Evolutionary conservation across 2,888 invertebrate genomes (phyloP), one percentile per base, ranked within the genome.

Genomic region (Apamea crenata): DNA sequence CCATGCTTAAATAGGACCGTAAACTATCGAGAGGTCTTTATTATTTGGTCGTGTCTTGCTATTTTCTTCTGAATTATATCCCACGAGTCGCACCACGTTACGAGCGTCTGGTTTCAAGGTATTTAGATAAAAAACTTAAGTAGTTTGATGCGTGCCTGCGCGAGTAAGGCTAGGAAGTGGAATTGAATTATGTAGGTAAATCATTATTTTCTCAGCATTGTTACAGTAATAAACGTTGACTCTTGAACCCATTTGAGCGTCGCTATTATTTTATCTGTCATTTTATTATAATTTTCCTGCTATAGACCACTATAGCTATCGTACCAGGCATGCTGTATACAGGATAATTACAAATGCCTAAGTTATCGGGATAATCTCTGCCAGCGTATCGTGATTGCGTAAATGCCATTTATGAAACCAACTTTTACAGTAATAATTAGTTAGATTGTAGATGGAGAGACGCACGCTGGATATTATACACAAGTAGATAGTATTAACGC

Each of bases 51-150:
- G 29, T 29, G 29, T 83, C 78, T 81, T 68, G 79, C 79, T 77
- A 74, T 84, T 84, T 78, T 84, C 82, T 89, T 85, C 73, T 77
- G 69, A 87, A 80, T 84, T 77, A 84, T 67, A 86, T 86, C 91
- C 85, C 90, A 91, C 90, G 89, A 86, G 76, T 84, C 80, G 81
- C 78, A 77, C 75, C 12, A 79, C 81, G 86, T 88, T 78, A 86
- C 83, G 85, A 81, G 73, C 77, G 85, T 88, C 83, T 88, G 85
- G 77, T 89, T 88, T 90, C 92, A 92, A 92, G 91, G 91, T 89
- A 89, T 88, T 86, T 77, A 76, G 73, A 87, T 88, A 91, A 91
- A 90, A 91, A 92, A 91, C 77, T 86, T 78, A 88, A 91, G 86
- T 89, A 86, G 87, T 84, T 80, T 80, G 85, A 90, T 89, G 89